A percentile compares a stretch with the other conserved stretches of the same genome.
phyloP scores from a whole-genome alignment of 1,140 invertebrate genomes.

The Zaprionus lachaisei region DNA sequence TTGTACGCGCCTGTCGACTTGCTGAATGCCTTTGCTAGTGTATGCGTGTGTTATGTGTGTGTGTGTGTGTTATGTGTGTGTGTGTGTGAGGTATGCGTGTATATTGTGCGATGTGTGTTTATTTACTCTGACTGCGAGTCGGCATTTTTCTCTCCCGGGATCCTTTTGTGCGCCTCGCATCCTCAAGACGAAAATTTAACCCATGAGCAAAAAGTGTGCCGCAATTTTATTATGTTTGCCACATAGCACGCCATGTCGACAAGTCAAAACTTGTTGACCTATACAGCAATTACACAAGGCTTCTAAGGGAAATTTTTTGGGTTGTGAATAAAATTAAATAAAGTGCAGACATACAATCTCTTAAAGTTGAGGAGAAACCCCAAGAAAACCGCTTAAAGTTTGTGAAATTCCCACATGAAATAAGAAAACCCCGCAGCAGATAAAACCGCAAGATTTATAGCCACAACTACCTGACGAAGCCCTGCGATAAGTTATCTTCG shows the following conservation, averaged over 20 bases:
- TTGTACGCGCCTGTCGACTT: slow-evolving; percentile 43
- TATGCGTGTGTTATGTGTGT: neutral
- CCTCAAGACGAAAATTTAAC: slow-evolving; percentile 49
- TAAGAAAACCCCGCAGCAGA: neutral
- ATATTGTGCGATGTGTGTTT: slow-evolving; percentile 18
- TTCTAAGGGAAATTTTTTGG: neutral
- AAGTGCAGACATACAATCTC: neutral
- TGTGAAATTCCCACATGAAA: neutral
- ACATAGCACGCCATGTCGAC: neutral
- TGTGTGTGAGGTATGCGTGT: neutral
- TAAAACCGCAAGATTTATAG: neutral
- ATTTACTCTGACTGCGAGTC: slow-evolving; percentile 47
- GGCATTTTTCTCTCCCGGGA: slow-evolving; percentile 46
- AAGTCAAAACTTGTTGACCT: slow-evolving; percentile 31
- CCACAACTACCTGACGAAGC: neutral
- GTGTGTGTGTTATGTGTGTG: neutral
- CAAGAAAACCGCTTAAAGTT: neutral
- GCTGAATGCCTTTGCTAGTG: neutral
- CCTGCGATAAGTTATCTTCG: neutral
- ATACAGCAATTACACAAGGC: slow-evolving; percentile 15
- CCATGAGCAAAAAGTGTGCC: slow-evolving; percentile 48
- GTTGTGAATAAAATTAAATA: slow-evolving; percentile 7
- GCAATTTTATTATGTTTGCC: slow-evolving; percentile 62
- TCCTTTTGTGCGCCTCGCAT: slow-evolving; percentile 51
- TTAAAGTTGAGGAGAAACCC: neutral